Percentiles rank a stretch among this genome's conserved stretches.
Evolutionary conservation across 2,797 vertebrate species (phyloP).

Genomic region (Choloepus didactylus): DNA sequence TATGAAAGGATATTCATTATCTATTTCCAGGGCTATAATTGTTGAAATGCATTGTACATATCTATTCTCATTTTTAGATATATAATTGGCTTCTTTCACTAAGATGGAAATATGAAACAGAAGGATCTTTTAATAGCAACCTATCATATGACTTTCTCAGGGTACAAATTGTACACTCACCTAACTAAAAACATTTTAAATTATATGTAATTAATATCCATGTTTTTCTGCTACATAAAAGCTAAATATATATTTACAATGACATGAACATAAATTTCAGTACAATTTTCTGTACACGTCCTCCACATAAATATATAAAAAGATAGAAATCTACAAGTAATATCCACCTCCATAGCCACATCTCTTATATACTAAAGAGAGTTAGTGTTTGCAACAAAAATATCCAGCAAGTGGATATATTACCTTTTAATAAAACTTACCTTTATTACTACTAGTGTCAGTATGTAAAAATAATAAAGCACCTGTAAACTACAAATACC

Average conservation of each 20-base stretch:
- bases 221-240: slow-evolving; percentile 11
- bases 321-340: background rate
- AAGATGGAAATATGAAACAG: background rate
- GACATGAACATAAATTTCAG: background rate
- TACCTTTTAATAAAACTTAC: slow-evolving; percentile 30
- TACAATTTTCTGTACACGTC: background rate
- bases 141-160: background rate
- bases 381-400: slow-evolving; percentile 5
- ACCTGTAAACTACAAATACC: slow-evolving; percentile 30
- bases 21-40: slow-evolving; percentile 48
- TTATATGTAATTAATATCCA: slow-evolving; percentile 15
- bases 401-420: slow-evolving; percentile 27
- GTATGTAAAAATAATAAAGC: slow-evolving; percentile 57
- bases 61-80: slow-evolving; percentile 53
- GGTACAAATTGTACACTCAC: slow-evolving; percentile 24
- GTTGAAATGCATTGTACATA: background rate
- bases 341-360: background rate
- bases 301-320: slow-evolving; percentile 46
- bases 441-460: slow-evolving; percentile 21
- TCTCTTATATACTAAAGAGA: slow-evolving; percentile 23
- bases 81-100: background rate
- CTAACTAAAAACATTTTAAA: slow-evolving; percentile 5
- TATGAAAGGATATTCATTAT: slow-evolving; percentile 8
- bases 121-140: background rate
- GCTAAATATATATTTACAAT: slow-evolving; percentile 4